These are phyloP conservation scores for Solea solea DNA, from an alignment of 2,113 vertebrate species.

Conservation along the genomic window DNA sequence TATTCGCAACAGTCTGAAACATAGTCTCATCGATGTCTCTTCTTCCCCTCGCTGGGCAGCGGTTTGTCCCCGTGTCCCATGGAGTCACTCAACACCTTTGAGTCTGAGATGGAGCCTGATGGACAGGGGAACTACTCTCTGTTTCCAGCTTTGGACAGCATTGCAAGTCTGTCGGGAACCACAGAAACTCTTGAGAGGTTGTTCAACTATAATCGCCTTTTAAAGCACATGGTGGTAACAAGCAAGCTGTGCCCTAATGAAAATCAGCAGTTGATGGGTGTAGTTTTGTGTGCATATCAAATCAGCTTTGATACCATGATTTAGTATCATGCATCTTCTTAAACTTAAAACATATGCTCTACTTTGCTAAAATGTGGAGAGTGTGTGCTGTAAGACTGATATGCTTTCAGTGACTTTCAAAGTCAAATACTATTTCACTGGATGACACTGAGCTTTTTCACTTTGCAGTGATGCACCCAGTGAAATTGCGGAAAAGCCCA, in stretches of 20 bases:
- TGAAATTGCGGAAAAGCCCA: constrained; percentile 84
- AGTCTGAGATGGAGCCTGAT: constrained; percentile 84
- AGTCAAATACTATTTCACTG: background rate
- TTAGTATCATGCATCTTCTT: background rate
- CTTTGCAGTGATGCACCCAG: constrained; percentile 73
- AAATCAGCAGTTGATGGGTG: background rate
- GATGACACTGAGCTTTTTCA: constrained; percentile 14
- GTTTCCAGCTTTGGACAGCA: constrained; percentile 84
- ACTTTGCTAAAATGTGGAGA: background rate
- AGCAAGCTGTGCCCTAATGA: background rate
- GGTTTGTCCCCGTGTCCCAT: constrained; percentile 57
- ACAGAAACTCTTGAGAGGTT: constrained; percentile 81
- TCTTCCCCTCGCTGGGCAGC: constrained; percentile 8
- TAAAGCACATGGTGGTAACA: background rate
- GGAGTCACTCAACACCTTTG: constrained; percentile 84
- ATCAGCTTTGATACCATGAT: background rate
- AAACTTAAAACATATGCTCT: background rate
- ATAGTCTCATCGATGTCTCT: background rate
- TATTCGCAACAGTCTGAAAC: too few species aligned
- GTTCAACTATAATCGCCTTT: background rate
- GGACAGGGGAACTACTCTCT: constrained; percentile 83
- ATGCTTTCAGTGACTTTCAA: background rate
- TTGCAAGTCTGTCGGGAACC: constrained; percentile 78
- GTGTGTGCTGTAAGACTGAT: background rate
- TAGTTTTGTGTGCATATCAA: background rate